Evolutionary conservation across 2,888 invertebrate genomes (phyloP), one percentile per base, ranked within the genome.

Genomic region (Branchellion lobata): DNA sequence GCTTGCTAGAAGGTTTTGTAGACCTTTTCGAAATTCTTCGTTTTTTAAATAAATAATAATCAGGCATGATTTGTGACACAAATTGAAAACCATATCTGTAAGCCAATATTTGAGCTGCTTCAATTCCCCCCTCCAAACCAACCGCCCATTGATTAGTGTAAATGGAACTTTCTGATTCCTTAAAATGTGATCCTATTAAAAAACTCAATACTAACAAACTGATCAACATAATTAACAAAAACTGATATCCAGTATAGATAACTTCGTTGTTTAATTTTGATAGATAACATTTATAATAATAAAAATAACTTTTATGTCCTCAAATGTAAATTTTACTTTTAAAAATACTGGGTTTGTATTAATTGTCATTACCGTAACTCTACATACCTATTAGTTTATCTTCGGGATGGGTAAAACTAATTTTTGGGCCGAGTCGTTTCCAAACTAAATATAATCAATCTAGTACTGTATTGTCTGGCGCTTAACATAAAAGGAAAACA

Each of bases 71-170:
- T 57, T 77, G 65, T 33, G 61, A n/a, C 14, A 77, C 77, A 65
- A 65, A 65, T 65, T 77, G 57, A 77, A 77, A 77, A 11, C 77
- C 77, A 65, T 77, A 57, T 34, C 33, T 77, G n/a, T 77, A 31
- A 34, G 77, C 77, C 21, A 77, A 8, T 27, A 31, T n/a, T 40
- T 77, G 51, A 57, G 77, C 77, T 18, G n/a, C 65, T 65, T 61
- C 77, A 77, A 65, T 77, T 2, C 61, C 77, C 21, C 77, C 77
- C 21, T 61, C 33, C 31, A 77, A 34, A 18, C 61, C 29, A 27
- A 77, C 65, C n/a, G 77, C 77, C 77, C 77, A 77, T 40, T 77
- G 77, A 53, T 77, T 77, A 1, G 61, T 34, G 61, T 33, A 77
- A 34, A 77, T 57, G 3, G 61, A 14, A 57, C 61, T 24, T 3